phyloP scores from a whole-genome alignment of 2,113 vertebrate species.

The Rhipidura dahli region DNA sequence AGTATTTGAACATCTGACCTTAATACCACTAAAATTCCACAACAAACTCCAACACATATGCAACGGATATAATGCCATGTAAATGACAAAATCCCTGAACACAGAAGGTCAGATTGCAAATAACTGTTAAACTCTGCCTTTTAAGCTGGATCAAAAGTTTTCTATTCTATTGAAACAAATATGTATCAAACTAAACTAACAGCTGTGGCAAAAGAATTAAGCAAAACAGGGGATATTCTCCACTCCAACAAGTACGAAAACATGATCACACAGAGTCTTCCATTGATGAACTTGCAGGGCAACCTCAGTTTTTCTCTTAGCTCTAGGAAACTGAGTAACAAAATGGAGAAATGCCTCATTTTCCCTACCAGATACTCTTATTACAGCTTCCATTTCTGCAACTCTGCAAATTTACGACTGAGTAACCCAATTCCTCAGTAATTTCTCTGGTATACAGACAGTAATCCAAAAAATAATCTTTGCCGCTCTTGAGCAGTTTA shows the following conservation, averaged over 20 bases:
- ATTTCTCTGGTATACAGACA: not conserved
- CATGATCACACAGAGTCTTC: not conserved
- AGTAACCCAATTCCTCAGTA: not conserved
- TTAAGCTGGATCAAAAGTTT: not conserved
- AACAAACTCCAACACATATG: not conserved
- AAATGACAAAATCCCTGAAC: not conserved
- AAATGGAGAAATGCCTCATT: not conserved
- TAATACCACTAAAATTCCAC: slow-evolving; percentile 4
- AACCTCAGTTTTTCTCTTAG: not conserved
- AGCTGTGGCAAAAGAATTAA: not conserved
- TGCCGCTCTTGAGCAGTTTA: not conserved
- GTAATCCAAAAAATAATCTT: not conserved
- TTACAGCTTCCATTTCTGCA: not conserved
- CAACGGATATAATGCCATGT: not conserved
- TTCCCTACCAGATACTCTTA: not conserved
- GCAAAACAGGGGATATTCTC: not conserved
- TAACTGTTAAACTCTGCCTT: not conserved
- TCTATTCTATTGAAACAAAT: not conserved
- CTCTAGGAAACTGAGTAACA: not conserved
- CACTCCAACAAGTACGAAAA: not conserved
- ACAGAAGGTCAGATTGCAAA: not conserved
- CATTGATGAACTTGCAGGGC: rapidly evolving
- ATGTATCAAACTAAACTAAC: not conserved
- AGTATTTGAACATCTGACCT: not conserved
- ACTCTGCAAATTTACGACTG: not conserved